Evolutionary conservation across 2,113 vertebrate genomes (phyloP).

Genomic region (Phrynosoma blainvillii): DNA sequence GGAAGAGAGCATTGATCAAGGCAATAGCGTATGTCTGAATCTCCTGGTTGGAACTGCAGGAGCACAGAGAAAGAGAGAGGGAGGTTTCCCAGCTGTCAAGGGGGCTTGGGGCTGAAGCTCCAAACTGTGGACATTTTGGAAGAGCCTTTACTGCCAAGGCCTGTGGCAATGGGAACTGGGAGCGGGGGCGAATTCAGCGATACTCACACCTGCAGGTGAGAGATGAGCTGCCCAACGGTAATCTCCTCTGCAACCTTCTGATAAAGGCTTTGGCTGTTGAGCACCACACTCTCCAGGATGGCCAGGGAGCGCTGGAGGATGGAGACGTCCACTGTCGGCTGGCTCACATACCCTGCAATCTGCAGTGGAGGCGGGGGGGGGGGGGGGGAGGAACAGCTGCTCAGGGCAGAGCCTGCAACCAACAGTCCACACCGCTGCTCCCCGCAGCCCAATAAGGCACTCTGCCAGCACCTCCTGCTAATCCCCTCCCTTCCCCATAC

Average conservation of each 20-base stretch:
- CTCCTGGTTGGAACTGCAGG: conserved; percentile 96
- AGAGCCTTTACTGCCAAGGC: too few relatives aligned
- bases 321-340: conserved; percentile 96
- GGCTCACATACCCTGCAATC: conserved; percentile 97
- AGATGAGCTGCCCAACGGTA: conserved; percentile 97
- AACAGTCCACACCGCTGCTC: too few relatives aligned
- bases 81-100: too few relatives aligned
- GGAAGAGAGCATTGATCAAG: conserved; percentile 97
- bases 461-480: too few relatives aligned
- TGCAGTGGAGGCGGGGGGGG: conserved; percentile 52
- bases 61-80: neutral
- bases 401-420: neutral
- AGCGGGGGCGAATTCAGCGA: neutral
- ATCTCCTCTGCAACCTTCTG: conserved; percentile 96
- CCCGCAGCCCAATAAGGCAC: neutral
- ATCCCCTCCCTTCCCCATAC: conserved; percentile 53
- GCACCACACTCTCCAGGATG: conserved; percentile 98
- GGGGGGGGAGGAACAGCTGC: neutral
- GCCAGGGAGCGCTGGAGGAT: conserved; percentile 96
- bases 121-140: too few relatives aligned
- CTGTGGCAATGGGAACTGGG: too few relatives aligned
- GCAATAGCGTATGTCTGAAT: conserved; percentile 99
- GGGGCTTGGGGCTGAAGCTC: too few relatives aligned
- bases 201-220: conserved; percentile 99
- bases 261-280: conserved; percentile 97